Percentiles rank a stretch among this genome's conserved stretches.
phyloP scores from a whole-genome alignment of 2,888 invertebrate species.

The Chouioia cunea region DNA sequence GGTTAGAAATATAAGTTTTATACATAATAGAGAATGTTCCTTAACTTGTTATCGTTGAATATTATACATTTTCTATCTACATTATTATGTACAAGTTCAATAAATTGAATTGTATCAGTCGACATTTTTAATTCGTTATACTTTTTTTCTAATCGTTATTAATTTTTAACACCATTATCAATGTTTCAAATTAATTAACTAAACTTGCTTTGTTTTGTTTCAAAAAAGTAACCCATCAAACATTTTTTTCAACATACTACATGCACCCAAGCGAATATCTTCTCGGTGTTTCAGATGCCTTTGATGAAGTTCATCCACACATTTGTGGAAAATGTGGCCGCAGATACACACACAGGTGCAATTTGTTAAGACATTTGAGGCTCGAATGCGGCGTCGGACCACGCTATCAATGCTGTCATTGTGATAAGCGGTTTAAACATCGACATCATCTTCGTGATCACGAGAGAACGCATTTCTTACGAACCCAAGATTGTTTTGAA shows the following conservation, averaged over 20 bases:
- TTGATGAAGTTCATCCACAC: slow-evolving; percentile 7
- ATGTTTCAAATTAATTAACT: background rate
- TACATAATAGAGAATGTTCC: no score
- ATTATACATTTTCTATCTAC: no score
- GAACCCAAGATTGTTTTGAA: no score
- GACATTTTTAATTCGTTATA: no score
- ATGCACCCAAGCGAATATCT: slow-evolving; percentile 3
- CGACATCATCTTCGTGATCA: slow-evolving; percentile 67
- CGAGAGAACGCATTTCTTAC: slow-evolving; percentile 55
- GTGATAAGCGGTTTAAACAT: slow-evolving; percentile 66
- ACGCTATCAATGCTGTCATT: slow-evolving; percentile 61
- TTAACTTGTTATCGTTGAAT: no score
- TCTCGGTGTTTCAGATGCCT: slow-evolving; percentile 31
- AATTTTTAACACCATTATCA: background rate
- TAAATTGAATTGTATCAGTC: no score
- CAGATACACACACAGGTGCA: slow-evolving; percentile 63
- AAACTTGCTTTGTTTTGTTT: background rate
- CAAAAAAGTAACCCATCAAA: background rate
- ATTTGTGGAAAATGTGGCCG: slow-evolving; percentile 60
- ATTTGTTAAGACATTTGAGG: slow-evolving; percentile 62
- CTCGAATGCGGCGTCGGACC: slow-evolving; percentile 65
- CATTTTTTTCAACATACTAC: slow-evolving; percentile 9
- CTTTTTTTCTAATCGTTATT: background rate
- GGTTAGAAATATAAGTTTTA: background rate
- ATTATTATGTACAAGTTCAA: no score